Base-by-base conservation (phyloP, 1,140 invertebrate species). In the Ptiloglossa arizonensis region DNA sequence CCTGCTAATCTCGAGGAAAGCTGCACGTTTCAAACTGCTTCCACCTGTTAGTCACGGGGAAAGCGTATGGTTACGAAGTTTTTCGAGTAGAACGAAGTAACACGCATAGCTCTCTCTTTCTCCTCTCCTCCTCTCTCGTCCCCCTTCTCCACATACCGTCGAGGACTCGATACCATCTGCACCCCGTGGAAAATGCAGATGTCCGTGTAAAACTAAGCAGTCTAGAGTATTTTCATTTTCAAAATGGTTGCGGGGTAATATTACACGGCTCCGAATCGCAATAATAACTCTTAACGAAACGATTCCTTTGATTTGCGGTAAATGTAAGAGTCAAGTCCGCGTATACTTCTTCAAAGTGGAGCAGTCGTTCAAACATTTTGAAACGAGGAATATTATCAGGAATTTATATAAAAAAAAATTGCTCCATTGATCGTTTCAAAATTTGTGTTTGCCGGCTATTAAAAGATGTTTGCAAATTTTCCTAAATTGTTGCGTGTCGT, bases 31-130 rank as follows among this genome's bases (percentile, higher is more conserved):
- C 57, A 29, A 82, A 44, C 66, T 81, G 48, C 82, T 84, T 83
- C 81, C 82, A 83, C 81, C 81, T 83, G 82, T 83, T 83, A 83
- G 82, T 79, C 81, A 75, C 32, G 59, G 76, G 76, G 81, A 84
- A 84, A 84, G 82, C 80, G 80, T 82, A 81, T 73, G 70, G 81
- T 82, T 66, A 79, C 35, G 59, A 62, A 73, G 50, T 83, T 77
- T 56, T 81, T 83, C 75, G 68, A 78, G 80, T 72, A 79, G 80
- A 83, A 79, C 80, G 50, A 24, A 57, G 50, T 38, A 79, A 56
- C 52, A 60, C n/a, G 66, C 67, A 60, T 19, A 35, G 67, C 50
- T 64, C 66, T 70, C 60, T 71, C 67, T 62, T 48, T 60, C 19
- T 27, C n/a, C n/a, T n/a, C n/a, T n/a, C n/a, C n/a, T n/a, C n/a